Evolutionary conservation across 2,113 vertebrate species (phyloP).

Genomic region (Indicator indicator): DNA sequence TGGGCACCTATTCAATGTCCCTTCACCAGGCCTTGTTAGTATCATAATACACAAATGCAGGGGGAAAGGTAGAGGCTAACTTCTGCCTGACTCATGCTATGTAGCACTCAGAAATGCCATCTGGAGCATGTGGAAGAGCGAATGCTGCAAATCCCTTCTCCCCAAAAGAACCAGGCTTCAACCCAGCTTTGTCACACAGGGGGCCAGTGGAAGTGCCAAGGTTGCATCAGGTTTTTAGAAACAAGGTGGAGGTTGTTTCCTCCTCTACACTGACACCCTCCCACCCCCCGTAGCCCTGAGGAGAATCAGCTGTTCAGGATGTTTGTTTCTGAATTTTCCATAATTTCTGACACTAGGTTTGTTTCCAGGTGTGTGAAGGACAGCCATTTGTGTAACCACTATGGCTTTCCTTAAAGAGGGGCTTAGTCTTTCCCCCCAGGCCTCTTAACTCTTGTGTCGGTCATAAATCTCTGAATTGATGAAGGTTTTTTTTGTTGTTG

Average conservation of each 20-base stretch:
- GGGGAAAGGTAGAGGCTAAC: not conserved
- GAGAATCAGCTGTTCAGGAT: not conserved
- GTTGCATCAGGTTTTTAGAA: accelerated
- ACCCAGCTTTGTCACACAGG: accelerated
- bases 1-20: not conserved
- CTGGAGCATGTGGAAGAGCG: not conserved
- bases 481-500: not conserved
- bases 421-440: accelerated
- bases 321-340: not conserved
- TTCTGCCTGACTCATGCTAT: not conserved
- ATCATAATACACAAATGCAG: not conserved
- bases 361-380: not conserved
- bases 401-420: not conserved
- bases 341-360: not conserved
- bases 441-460: not conserved
- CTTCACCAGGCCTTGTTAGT: not conserved
- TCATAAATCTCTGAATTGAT: not conserved
- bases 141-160: not conserved
- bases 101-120: not conserved
- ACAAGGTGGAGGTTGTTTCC: accelerated
- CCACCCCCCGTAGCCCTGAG: not conserved
- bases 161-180: not conserved
- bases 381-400: not conserved
- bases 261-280: not conserved
- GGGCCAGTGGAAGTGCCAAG: not conserved